Evolutionary conservation across 2,797 vertebrate species (phyloP), one percentile per base, ranked within the genome.

Genomic region (Poeciliopsis gracilis): DNA sequence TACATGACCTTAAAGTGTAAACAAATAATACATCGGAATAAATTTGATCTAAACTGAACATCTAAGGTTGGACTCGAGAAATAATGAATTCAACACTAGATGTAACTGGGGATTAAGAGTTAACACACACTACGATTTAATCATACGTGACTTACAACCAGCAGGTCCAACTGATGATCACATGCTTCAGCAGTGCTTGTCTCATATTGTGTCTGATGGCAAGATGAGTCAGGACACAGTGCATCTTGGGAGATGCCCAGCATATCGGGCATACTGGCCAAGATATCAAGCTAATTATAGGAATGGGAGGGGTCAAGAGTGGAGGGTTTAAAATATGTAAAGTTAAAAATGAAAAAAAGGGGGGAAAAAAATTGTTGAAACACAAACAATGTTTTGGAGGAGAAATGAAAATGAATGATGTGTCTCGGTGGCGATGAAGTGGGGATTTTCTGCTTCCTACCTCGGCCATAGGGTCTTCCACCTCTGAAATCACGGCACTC

Each of bases 401-500:
- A 49, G 10, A 18, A 86, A 72, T 28, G 11, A 46, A 15, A 63
- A 77, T 38, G 67, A 38, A 63, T 75, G 69, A 57, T 18, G 36
- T 69, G 45, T 25, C 36, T 81, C 16, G 25, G 5, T 28, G 51
- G 12, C 41, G 51, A 15, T 69, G 13, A 70, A 8, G 6, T 5
- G 43, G 23, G 73, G 72, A 53, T 1, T 28, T 73, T 66, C 47
- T 63, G 59, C 78, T 16, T 28, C 67, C 25, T 94, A 99, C 98
- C 97, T 99, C 98, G 88, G 97, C 97, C 96, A 98, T 93, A 0
- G 96, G 97, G 93, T 98, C 97, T 74, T 98, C 96, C 82, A 98
- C 96, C 80, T 97, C 96, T 82, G 95, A 57, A 75, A 95, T 85
- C 82, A 96, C 53, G 41, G 94, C 91, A 33, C 88, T 93, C 36